Percentiles rank a stretch among this genome's conserved stretches.
Conservation (phyloP, 2,113 vertebrate species). For the Anser cygnoides region DNA sequence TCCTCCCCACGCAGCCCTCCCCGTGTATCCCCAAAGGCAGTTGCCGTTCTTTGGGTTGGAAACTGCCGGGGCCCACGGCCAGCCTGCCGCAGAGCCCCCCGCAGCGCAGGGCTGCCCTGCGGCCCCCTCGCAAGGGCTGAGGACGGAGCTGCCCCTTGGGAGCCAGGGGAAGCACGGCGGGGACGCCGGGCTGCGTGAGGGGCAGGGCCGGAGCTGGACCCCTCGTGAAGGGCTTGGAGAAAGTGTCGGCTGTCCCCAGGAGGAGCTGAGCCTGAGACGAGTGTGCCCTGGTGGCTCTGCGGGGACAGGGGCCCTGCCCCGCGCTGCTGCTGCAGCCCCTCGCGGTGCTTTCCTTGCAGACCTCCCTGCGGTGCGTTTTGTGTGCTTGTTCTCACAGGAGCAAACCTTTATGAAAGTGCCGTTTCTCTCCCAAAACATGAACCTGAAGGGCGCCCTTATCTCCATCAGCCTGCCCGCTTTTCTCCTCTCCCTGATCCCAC, state of each 20-base stretch:
- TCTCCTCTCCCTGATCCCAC: not conserved
- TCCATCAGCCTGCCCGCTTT: not conserved
- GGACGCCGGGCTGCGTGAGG: no score
- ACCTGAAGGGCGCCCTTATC: not conserved
- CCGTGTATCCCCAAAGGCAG: rapidly evolving
- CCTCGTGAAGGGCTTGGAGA: no score
- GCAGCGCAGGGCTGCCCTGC: not conserved
- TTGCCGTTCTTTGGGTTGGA: not conserved
- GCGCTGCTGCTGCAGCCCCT: not conserved
- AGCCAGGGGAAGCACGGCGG: not conserved
- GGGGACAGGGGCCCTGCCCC: no score
- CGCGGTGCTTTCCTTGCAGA: not conserved
- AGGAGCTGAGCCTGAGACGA: no score
- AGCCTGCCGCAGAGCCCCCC: not conserved
- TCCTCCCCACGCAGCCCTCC: not conserved
- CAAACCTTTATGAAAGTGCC: not conserved
- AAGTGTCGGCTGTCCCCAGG: not conserved
- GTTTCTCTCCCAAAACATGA: not conserved
- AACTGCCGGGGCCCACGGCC: not conserved
- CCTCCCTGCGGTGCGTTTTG: no score
- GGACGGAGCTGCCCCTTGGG: no score
- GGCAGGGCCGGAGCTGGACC: no score
- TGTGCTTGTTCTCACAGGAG: not conserved
- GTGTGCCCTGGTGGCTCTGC: no score
- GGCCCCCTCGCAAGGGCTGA: not conserved